Evolutionary conservation across 2,113 vertebrate species (phyloP).

Genomic region (Donacobius atricapilla): DNA sequence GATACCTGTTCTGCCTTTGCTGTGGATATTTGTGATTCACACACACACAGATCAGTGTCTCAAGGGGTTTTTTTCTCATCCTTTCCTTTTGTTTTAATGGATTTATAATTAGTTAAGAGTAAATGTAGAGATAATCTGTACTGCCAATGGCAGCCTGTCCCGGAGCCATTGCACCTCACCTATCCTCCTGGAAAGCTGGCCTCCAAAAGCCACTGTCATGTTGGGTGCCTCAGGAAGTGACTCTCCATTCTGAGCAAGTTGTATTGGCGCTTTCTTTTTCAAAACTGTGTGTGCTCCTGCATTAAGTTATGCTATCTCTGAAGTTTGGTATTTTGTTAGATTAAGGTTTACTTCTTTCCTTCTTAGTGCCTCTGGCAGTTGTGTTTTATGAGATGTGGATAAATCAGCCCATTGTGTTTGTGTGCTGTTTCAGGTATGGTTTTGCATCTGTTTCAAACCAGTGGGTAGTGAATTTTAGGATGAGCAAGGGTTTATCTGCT

Average conservation of each 20-base stretch:
- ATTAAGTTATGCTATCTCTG: neutral
- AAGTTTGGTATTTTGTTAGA: neutral
- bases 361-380: neutral
- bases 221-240: neutral
- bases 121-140: neutral
- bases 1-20: neutral
- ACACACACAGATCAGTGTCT: neutral
- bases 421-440: neutral
- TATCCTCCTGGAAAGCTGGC: neutral
- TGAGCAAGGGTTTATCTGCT: neutral
- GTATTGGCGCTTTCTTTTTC: neutral
- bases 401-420: neutral
- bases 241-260: neutral
- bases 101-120: neutral
- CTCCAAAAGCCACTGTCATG: neutral
- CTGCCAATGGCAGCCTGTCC: neutral
- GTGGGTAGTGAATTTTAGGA: neutral
- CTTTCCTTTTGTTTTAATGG: neutral
- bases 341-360: neutral
- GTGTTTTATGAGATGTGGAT: neutral
- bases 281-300: neutral
- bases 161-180: neutral
- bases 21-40: neutral
- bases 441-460: neutral
- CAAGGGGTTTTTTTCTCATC: rapidly evolving